Percentiles rank a stretch among this genome's conserved stretches.
phyloP scores from a whole-genome alignment of 2,888 invertebrate genomes.

The Sisyra terminalis region DNA sequence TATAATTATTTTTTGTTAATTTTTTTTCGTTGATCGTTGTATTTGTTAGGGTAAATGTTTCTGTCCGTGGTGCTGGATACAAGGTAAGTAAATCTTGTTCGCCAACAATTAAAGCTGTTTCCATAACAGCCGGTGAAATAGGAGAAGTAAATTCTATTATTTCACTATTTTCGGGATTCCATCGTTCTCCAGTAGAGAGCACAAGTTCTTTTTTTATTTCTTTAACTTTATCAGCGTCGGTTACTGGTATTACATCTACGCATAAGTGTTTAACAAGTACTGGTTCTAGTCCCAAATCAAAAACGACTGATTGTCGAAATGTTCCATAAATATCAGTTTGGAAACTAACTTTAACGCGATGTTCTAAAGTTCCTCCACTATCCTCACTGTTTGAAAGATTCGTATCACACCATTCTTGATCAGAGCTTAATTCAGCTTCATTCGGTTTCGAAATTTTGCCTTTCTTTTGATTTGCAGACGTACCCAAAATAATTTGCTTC shows the following conservation, averaged over 20 bases:
- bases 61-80: slow-evolving; percentile 49
- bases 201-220: slow-evolving; percentile 45
- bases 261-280: slow-evolving; percentile 48
- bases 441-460: slow-evolving; percentile 12
- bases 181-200: slow-evolving; percentile 41
- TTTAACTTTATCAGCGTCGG: slow-evolving; percentile 44
- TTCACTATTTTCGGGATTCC: slow-evolving; percentile 36
- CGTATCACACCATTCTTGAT: slow-evolving; percentile 36
- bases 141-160: slow-evolving; percentile 36
- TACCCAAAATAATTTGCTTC: slow-evolving; percentile 27
- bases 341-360: slow-evolving; percentile 39
- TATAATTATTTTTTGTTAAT: slow-evolving; percentile 51
- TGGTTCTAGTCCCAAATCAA: slow-evolving; percentile 53
- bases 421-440: slow-evolving; percentile 28
- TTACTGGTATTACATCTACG: slow-evolving; percentile 57
- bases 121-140: slow-evolving; percentile 31
- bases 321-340: slow-evolving; percentile 59
- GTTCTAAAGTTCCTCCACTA: slow-evolving; percentile 20
- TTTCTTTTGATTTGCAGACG: slow-evolving; percentile 12
- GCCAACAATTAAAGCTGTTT: slow-evolving; percentile 28
- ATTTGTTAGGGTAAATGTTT: slow-evolving; percentile 49
- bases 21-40: slow-evolving; percentile 44
- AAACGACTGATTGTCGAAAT: slow-evolving; percentile 60
- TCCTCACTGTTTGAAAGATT: slow-evolving; percentile 9
- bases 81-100: slow-evolving; percentile 36